These are phyloP conservation scores for Danio jaintianensis DNA, from an alignment of 2,797 vertebrate genomes.

Conservation along the genomic window DNA sequence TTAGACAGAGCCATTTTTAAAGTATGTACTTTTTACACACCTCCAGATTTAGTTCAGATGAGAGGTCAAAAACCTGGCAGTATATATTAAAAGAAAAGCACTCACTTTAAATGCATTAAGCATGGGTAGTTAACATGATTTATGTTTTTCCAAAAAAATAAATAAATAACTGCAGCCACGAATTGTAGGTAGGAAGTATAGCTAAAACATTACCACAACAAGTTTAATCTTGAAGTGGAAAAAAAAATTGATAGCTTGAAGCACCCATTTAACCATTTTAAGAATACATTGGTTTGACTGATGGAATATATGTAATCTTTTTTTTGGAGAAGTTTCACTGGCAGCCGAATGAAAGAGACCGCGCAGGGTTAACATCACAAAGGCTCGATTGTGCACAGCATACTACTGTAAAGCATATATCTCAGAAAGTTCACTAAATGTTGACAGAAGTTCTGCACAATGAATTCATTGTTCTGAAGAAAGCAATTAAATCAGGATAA, in stretches of 20 bases:
- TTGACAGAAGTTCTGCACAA: conserved; percentile 54
- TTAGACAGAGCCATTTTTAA: not conserved
- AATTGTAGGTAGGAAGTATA: conserved; percentile 22
- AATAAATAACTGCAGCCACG: not conserved
- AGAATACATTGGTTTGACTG: conserved; percentile 59
- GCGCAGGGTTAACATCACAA: conserved; percentile 69
- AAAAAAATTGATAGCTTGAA: conserved; percentile 61
- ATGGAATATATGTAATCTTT: conserved; percentile 60
- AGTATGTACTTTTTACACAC: conserved; percentile 1
- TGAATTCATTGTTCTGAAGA: conserved; percentile 57
- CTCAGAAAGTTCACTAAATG: conserved; percentile 61
- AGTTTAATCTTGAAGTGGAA: conserved; percentile 70
- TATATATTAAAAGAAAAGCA: not conserved
- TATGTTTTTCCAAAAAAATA: not conserved
- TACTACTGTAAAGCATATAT: conserved; percentile 62
- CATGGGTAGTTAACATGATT: not conserved
- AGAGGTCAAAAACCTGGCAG: conserved; percentile 9
- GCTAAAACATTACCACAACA: conserved; percentile 57
- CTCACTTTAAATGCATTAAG: not conserved
- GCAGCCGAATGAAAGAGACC: conserved; percentile 66
- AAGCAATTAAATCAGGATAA: conserved; percentile 51
- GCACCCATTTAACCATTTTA: conserved; percentile 27
- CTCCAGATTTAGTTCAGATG: not conserved
- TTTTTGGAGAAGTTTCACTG: conserved; percentile 52
- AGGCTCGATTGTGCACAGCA: conserved; percentile 70